These are phyloP conservation scores for Lepilemur septentrionalis DNA, from an alignment of 2,797 vertebrate species.

Conservation along the genomic window DNA sequence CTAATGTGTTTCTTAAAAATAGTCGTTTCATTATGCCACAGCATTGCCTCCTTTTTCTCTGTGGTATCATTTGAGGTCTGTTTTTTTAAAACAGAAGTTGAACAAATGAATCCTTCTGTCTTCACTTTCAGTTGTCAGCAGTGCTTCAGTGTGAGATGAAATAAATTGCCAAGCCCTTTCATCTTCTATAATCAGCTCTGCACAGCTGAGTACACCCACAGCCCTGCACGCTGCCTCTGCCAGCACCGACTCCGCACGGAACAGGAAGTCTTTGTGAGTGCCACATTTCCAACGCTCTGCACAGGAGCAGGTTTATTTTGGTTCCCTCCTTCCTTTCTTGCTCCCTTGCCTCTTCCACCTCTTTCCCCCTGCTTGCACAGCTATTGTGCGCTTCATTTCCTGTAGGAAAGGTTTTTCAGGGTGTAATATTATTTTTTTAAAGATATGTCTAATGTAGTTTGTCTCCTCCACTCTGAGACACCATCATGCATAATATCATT, in stretches of 20 bases:
- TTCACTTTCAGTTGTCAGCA: slow-evolving; percentile 86
- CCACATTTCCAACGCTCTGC: slow-evolving; percentile 63
- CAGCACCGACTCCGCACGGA: slow-evolving; percentile 74
- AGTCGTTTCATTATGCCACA: slow-evolving; percentile 67
- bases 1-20: slow-evolving; percentile 45
- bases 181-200: slow-evolving; percentile 87
- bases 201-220: slow-evolving; percentile 85
- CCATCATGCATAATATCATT: neutral
- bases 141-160: slow-evolving; percentile 85
- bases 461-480: neutral
- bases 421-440: slow-evolving; percentile 38
- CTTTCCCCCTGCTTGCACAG: slow-evolving; percentile 29
- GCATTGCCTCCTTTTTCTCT: slow-evolving; percentile 77
- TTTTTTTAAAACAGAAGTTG: slow-evolving; percentile 86
- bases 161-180: slow-evolving; percentile 86
- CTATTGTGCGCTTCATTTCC: slow-evolving; percentile 58
- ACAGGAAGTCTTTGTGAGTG: slow-evolving; percentile 81
- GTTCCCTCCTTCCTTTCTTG: slow-evolving; percentile 70
- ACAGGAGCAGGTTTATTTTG: slow-evolving; percentile 60
- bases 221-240: slow-evolving; percentile 73
- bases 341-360: neutral
- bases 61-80: slow-evolving; percentile 83
- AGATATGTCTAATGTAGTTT: neutral
- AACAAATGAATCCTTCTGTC: slow-evolving; percentile 89
- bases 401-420: slow-evolving; percentile 58